Base-by-base conservation (phyloP, 2,797 vertebrate species). In the Coendou prehensilis region DNA sequence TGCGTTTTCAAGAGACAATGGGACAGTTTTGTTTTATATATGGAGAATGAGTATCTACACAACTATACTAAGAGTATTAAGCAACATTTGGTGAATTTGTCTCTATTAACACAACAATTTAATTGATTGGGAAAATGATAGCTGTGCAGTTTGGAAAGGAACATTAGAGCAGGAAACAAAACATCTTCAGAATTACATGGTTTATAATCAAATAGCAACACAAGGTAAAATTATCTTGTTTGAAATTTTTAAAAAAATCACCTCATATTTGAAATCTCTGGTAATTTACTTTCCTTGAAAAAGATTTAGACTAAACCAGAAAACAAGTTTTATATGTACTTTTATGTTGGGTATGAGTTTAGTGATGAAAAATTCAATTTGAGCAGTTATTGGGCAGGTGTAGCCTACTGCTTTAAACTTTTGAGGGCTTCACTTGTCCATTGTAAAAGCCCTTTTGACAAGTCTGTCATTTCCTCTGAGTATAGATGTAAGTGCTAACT, bases 21-120 rank as follows among this genome's bases (percentile, higher is more conserved):
- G 37, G 61, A 85, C 85, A 37, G 81, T 73, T 97, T 95, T 86
- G 64, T 59, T 84, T 93, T 87, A 61, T 54, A 18, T 22, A 95
- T 79, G n/a, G 59, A 89, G 96, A 95, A 82, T 47, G 73, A 84
- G 47, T 30, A 79, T 80, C 92, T 89, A 63, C 17, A 50, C 73
- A 96, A 97, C 97, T 96, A 97, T 92, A 92, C 52, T n/a, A 56
- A 89, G 37, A 13, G 45, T 81, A 67, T 61, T 80, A 97, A 96
- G 89, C 37, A 97, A 54, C 91, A 94, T 96, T 96, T 94, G 89
- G 85, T 57, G 93, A 61, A 33, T 96, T 97, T 96, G 85, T 94
- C 88, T 97, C 37, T 88, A 97, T 76, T 96, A 96, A 96, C 26
- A 91, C 95, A 97, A 97, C 52, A 93, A 91, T 45, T 97, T 95